Percentiles rank a stretch among this genome's conserved stretches.
Conservation (phyloP, 2,888 invertebrate species). For the Acronicta psi region DNA sequence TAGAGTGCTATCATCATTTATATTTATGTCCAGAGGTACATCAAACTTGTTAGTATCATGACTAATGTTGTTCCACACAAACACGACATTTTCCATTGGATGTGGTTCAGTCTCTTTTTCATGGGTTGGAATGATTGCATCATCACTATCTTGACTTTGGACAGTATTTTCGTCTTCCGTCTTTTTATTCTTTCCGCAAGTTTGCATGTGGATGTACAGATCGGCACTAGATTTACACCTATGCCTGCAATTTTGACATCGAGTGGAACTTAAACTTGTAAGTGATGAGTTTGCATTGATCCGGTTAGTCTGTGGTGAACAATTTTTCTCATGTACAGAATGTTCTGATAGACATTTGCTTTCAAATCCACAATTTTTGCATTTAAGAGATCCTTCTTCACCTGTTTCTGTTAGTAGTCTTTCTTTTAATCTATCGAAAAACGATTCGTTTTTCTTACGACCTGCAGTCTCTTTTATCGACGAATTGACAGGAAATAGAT, state of each 20-base stretch:
- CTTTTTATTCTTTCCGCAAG: constrained; percentile 89
- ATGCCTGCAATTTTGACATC: constrained; percentile 96
- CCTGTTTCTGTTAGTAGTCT: constrained; percentile 91
- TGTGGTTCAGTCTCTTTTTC: constrained; percentile 88
- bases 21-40: constrained; percentile 80
- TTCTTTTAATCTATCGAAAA: constrained; percentile 95
- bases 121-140: constrained; percentile 67
- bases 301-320: constrained; percentile 85
- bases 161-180: constrained; percentile 69
- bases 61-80: constrained; percentile 94
- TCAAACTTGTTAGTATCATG: constrained; percentile 77
- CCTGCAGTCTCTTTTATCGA: constrained; percentile 71
- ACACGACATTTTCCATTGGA: constrained; percentile 94
- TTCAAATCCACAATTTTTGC: constrained; percentile 92
- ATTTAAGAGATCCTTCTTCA: constrained; percentile 91
- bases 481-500: constrained; percentile 68
- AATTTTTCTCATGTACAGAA: constrained; percentile 93
- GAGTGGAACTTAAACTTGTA: constrained; percentile 91
- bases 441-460: constrained; percentile 92
- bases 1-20: constrained; percentile 83
- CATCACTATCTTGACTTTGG: constrained; percentile 72
- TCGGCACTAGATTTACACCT: constrained; percentile 95
- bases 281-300: constrained; percentile 75
- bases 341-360: constrained; percentile 95
- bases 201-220: constrained; percentile 92